Evolutionary conservation across 2,113 vertebrate genomes (phyloP), one percentile per base, ranked within the genome.

Genomic region (Micronisus gabar): DNA sequence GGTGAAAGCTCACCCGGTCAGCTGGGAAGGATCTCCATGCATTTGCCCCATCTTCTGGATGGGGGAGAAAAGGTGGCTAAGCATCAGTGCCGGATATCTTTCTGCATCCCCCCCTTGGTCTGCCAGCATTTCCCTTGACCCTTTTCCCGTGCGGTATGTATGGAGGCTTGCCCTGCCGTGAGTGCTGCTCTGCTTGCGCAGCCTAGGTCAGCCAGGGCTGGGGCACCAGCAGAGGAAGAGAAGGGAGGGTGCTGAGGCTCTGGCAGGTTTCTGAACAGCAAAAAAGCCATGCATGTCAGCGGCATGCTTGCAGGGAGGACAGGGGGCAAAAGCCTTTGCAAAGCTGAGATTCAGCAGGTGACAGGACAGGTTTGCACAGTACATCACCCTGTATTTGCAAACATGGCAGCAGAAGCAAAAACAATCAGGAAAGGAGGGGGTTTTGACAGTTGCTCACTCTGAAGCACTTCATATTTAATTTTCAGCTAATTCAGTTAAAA

Each of bases 101-200:
- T 38, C 83, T 11, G 13, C 55, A 12, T 21, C 3, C 1, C 21
- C 21, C 55, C 63, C 36, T 30, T 5, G 38, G 6, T 7, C 65
- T 26, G 4, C 32, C 36, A 19, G 32, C 45, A 5, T 12, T 20
- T 30, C 17, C n/a, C 25, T 15, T 10, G 20, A 5, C 30, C 30
- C 23, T 21, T 18, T 4, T 36, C 50, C n/a, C 5, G 0, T 3
- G 13, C 1, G 1, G 8, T 30, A 6, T 0, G 1, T 1, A 13
- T 34, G 5, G 43, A 23, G 30, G 26, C 30, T 22, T 32, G 34
- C 3, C 34, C 19, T 21, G n/a, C 32, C 27, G 5, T 8, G 16
- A 16, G 13, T 29, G 27, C 80, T 19, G 36, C 65, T 78, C 48
- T 70, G 55, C 15, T 53, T 13, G 6, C 7, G 3, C 20, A n/a